Percentiles rank a stretch among this genome's conserved stretches.
Evolutionary conservation across 2,888 invertebrate genomes (phyloP).

Genomic region (Drosophila fungiperda): DNA sequence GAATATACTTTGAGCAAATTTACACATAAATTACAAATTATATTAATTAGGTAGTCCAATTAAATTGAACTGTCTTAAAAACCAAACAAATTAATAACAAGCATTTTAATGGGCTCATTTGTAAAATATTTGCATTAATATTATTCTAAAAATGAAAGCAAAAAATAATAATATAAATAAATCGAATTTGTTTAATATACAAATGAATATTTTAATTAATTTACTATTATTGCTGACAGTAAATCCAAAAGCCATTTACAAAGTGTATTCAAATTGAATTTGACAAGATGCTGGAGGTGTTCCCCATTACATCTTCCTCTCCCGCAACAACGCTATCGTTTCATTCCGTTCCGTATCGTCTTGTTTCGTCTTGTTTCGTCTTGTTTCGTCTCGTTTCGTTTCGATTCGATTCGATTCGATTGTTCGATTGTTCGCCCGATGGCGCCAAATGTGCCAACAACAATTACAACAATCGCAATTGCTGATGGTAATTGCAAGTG

Average conservation of each 20-base stretch:
- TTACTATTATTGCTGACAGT: neutral
- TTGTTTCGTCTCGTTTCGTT: neutral
- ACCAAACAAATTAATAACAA: neutral
- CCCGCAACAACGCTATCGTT: neutral
- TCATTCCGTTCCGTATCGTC: constrained; percentile 3
- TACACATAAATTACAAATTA: neutral
- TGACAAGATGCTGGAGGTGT: constrained; percentile 70
- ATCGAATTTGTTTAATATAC: neutral
- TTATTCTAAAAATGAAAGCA: neutral
- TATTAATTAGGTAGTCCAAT: neutral
- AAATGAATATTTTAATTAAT: neutral
- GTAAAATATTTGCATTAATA: neutral
- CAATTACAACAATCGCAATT: constrained; percentile 79
- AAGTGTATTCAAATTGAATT: constrained; percentile 72
- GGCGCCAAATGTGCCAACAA: constrained; percentile 78
- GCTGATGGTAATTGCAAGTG: constrained; percentile 78
- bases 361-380: neutral
- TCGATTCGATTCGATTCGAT: neutral
- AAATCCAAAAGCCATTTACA: neutral
- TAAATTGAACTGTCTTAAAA: neutral
- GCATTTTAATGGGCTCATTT: neutral
- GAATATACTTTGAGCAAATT: neutral
- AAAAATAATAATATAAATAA: neutral
- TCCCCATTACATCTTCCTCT: constrained; percentile 1
- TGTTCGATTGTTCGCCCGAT: constrained; percentile 29